Conservation (phyloP, 2,888 invertebrate species). For the Brenthis hecate region DNA sequence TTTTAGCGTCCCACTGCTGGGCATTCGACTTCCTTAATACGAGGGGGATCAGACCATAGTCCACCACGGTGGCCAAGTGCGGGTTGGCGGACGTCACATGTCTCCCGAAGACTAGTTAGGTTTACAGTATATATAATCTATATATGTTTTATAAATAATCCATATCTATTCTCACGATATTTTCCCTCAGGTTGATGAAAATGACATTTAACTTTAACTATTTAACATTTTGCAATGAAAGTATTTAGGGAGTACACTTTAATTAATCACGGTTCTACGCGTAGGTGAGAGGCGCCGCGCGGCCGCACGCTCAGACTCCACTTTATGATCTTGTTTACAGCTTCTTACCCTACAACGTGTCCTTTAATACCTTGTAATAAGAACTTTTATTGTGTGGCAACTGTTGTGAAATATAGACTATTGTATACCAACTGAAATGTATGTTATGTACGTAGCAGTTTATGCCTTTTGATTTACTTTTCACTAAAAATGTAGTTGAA, state of each 20-base stretch:
- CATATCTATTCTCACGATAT: too few species aligned
- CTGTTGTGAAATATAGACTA: not conserved
- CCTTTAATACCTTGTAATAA: slow-evolving; percentile 6
- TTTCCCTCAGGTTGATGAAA: too few species aligned
- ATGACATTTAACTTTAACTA: too few species aligned
- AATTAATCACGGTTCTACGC: not conserved
- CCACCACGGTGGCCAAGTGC: too few species aligned
- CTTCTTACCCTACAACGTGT: not conserved
- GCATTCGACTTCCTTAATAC: too few species aligned
- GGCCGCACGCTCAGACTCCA: slow-evolving; percentile 2
- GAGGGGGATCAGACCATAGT: too few species aligned
- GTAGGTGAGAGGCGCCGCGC: slow-evolving; percentile 7
- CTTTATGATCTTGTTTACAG: slow-evolving; percentile 14
- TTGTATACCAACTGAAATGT: not conserved
- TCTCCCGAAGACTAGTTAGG: too few species aligned
- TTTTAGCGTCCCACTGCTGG: too few species aligned
- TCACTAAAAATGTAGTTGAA: too few species aligned
- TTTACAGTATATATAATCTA: too few species aligned
- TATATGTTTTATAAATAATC: too few species aligned
- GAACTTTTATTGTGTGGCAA: not conserved
- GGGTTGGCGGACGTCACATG: too few species aligned
- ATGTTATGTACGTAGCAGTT: not conserved
- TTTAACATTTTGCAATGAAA: not conserved
- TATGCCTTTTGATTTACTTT: slow-evolving; percentile 6
- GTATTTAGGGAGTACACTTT: not conserved